Base-by-base conservation (phyloP, 1,140 invertebrate species). In the Neodiprion fabricii region DNA sequence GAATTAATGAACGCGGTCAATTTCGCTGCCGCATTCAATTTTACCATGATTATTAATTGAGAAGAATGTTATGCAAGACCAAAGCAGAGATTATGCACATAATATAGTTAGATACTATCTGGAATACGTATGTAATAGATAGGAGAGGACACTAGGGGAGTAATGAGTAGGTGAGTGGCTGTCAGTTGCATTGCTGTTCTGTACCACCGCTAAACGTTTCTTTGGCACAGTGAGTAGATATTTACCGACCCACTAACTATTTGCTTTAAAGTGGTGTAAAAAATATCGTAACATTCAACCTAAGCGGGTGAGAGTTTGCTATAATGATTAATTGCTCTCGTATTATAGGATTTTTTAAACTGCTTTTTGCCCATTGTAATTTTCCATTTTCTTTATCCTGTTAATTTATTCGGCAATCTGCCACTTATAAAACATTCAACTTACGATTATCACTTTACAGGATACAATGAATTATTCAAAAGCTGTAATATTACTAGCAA, bases 141-240 rank as follows among this genome's bases (percentile, higher is more conserved):
- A 87, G 85, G 85, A 87, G 82, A 86, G 87, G 81, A 87, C 80
- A 86, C 82, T 85, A 84, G 86, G 86, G 87, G 86, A 87, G 85
- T 83, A 84, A 86, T 82, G 83, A 87, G 82, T 83, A 84, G 84
- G 82, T 84, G 53, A 61, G 53, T 61, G 80, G 77, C 85, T 80
- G 83, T 85, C 83, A 84, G 85, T 84, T 84, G 81, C 82, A 85
- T 84, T 78, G 80, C 83, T 85, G 84, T 87, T 86, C 82, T 79
- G 84, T 85, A 81, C 85, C 82, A 86, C 83, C 80, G 77, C 79
- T 79, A 81, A 81, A 80, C 80, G 79, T 76, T 77, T 75, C 72
- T 67, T 76, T 77, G 71, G 71, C 72, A 73, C 79, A 72, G 80
- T 79, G 75, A 80, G 78, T 79, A 71, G n/a, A 17, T 78, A 23